Percentiles rank a stretch among this genome's conserved stretches.
These are phyloP conservation scores for Cryptotermes secundus DNA, from an alignment of 1,140 invertebrate species.

Conservation along the genomic window DNA sequence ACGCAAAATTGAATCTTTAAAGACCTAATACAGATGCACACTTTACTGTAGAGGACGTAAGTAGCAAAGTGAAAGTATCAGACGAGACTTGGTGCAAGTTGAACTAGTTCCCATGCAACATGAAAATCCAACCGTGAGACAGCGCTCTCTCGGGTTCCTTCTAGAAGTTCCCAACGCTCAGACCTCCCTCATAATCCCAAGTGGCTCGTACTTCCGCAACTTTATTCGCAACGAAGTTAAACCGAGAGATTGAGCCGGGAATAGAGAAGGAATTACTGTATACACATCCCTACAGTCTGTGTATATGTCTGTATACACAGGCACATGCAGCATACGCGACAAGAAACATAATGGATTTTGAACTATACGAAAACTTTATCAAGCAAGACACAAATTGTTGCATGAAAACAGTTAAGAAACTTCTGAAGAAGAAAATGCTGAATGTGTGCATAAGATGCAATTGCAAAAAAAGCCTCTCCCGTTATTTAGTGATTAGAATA, in stretches of 20 bases:
- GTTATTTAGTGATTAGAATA: background rate
- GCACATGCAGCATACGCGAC: background rate
- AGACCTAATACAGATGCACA: background rate
- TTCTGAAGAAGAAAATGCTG: background rate
- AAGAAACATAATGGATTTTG: slow-evolving; percentile 5
- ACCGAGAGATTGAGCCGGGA: background rate
- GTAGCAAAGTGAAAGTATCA: background rate
- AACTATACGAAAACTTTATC: background rate
- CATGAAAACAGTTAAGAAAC: background rate
- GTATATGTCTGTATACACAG: background rate
- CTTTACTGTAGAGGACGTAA: background rate
- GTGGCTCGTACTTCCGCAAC: background rate
- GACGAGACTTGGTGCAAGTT: background rate
- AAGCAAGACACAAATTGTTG: background rate
- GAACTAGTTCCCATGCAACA: background rate
- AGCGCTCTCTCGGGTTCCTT: background rate
- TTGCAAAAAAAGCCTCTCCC: background rate
- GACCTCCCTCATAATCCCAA: background rate
- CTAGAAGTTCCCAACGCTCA: background rate
- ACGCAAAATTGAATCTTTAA: slow-evolving; percentile 9
- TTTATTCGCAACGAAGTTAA: background rate
- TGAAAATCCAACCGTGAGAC: background rate
- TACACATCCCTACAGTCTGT: background rate
- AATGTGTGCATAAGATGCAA: background rate
- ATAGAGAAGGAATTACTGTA: background rate